phyloP scores from a whole-genome alignment of 1,140 invertebrate genomes.

The Parasteatoda tepidariorum region DNA sequence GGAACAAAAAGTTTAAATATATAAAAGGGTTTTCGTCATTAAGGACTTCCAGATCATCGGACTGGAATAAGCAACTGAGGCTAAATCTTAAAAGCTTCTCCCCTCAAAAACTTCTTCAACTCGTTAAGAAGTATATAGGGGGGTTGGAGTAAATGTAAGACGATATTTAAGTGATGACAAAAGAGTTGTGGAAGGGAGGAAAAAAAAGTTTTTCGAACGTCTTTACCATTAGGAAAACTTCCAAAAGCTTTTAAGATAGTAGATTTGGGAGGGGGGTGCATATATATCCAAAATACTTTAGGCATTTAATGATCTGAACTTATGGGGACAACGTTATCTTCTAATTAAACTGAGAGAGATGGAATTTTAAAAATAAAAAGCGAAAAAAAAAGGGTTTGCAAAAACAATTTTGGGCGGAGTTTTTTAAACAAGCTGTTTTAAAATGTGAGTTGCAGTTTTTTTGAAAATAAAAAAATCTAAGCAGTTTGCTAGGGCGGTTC shows the following conservation, averaged over 20 bases:
- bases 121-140: conserved; percentile 11
- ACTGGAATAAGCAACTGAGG: neutral
- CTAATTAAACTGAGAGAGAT: conserved; percentile 45
- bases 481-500: conserved; percentile 18
- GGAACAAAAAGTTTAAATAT: too few species aligned
- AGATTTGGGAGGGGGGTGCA: neutral
- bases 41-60: conserved; percentile 4
- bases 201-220: neutral
- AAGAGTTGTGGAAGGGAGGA: neutral
- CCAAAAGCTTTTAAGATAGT: conserved; percentile 51
- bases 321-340: conserved; percentile 33
- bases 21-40: neutral
- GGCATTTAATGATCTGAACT: conserved; percentile 39
- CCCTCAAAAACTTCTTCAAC: conserved; percentile 8
- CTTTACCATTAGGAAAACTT: conserved; percentile 31
- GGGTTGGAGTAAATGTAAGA: neutral
- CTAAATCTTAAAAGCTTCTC: conserved; percentile 26
- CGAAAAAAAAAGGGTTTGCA: neutral
- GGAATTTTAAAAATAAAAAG: neutral
- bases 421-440: conserved; percentile 55
- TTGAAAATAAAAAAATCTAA: neutral
- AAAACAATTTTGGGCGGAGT: conserved; percentile 29
- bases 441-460: conserved; percentile 6
- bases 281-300: conserved; percentile 18
- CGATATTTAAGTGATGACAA: neutral